Conservation (phyloP, 2,113 vertebrate genomes). For the Marmota flaviventris region DNA sequence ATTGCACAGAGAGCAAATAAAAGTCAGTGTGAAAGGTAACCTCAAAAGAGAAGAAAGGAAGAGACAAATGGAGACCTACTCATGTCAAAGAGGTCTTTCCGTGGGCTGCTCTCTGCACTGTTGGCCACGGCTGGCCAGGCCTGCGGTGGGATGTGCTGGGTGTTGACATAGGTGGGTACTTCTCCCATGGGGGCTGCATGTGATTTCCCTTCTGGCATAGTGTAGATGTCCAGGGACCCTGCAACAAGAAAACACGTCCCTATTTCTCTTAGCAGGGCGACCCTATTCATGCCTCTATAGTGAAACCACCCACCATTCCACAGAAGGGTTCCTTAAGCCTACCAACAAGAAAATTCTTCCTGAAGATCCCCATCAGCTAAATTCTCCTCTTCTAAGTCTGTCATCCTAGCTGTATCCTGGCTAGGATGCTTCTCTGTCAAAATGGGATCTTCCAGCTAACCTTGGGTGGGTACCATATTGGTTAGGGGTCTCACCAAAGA, state of each 20-base stretch:
- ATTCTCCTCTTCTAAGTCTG: neutral
- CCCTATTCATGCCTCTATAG: fast-evolving
- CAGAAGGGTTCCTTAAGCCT: fast-evolving
- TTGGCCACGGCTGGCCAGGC: conserved; percentile 83
- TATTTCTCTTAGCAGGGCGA: neutral
- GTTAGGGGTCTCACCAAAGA: neutral
- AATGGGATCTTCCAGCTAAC: neutral
- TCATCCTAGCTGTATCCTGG: neutral
- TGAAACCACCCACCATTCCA: neutral
- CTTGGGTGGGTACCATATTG: fast-evolving
- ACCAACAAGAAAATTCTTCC: neutral
- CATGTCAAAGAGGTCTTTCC: conserved; percentile 98
- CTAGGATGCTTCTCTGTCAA: neutral
- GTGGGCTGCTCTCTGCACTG: conserved; percentile 91
- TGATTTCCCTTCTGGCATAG: conserved; percentile 89
- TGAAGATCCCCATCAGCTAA: fast-evolving
- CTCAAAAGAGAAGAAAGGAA: neutral
- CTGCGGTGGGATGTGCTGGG: conserved; percentile 92
- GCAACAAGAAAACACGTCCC: conserved; percentile 58
- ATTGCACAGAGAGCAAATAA: neutral
- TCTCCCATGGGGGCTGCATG: conserved; percentile 84
- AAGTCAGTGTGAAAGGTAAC: neutral
- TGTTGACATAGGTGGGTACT: conserved; percentile 95
- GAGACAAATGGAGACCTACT: conserved; percentile 90
- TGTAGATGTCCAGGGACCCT: conserved; percentile 94